Base-by-base conservation (phyloP, 1,140 invertebrate genomes). In the Macrotrachela quadricornifera region DNA sequence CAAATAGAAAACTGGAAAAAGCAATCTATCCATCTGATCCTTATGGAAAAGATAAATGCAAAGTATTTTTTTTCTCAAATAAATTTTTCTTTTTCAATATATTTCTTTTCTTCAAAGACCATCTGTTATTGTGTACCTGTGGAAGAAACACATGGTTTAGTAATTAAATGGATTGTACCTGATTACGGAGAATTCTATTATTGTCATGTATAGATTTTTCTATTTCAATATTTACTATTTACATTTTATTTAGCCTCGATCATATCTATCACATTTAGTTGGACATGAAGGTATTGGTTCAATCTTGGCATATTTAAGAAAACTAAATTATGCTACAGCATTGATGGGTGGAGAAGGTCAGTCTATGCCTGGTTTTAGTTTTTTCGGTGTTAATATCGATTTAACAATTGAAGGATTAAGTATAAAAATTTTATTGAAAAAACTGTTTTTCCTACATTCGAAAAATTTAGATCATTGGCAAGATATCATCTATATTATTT, bases 261-360 rank as follows among this genome's bases (percentile, higher is more conserved):
- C n/a, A n/a, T 40, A 52, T 17, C 18, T 55, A 18, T 80, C 82
- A 13, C 84, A 95, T 71, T 73, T 96, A 46, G 75, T 97, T 61
- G 90, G 88, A 0, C 91, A 96, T 67, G 90, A 96, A 74, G 87
- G 90, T 10, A 77, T 82, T 45, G 90, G 90, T 11, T 94, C 87
- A 63, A 72, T 97, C 40, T 71, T 96, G 46, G 84, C 88, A 6
- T 79, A 81, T 37, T 73, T 97, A 8, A 90, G 87, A 64, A 70
- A 74, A 9, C 74, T 75, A 72, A 84, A 87, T 38, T 96, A 87
- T 87, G 85, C 82, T 30, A 92, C 85, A 67, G 80, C 78, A 58
- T 66, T 96, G 14, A 71, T 80, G 40, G 80, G 80, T 10, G 86
- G 85, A 0, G 77, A 77, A 49, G 76, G 79, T 54, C 71, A 72